phyloP scores from a whole-genome alignment of 2,113 vertebrate genomes.

The Neopipo cinnamomea region DNA sequence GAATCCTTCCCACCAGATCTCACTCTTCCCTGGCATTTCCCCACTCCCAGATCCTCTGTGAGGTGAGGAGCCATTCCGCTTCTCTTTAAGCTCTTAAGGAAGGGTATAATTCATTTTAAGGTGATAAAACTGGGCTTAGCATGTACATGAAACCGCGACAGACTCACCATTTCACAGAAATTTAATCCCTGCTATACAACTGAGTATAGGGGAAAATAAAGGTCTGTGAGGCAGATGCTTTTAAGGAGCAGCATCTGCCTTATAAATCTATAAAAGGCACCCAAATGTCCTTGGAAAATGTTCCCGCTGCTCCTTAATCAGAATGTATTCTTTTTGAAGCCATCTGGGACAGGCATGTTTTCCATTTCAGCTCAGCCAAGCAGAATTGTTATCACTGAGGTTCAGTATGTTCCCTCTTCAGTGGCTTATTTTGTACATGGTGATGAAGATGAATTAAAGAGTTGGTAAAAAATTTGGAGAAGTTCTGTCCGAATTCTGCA shows the following conservation, averaged over 20 bases:
- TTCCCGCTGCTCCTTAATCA: conserved; percentile 67
- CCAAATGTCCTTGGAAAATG: conserved; percentile 68
- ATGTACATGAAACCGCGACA: neutral
- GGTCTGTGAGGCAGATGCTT: conserved; percentile 55
- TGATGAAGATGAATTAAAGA: neutral
- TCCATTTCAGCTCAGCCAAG: conserved; percentile 43
- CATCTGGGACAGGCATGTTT: conserved; percentile 63
- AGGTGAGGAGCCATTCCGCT: neutral
- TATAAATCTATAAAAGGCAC: conserved; percentile 65
- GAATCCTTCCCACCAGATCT: neutral
- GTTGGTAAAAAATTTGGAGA: neutral
- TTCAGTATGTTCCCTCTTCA: conserved; percentile 29
- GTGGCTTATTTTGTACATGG: conserved; percentile 4
- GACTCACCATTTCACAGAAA: neutral
- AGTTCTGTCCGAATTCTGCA: neutral
- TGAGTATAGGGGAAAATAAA: neutral
- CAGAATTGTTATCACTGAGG: conserved; percentile 5
- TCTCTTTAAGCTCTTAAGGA: neutral
- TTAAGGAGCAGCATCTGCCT: conserved; percentile 57
- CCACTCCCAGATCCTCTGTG: neutral
- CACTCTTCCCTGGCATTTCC: neutral
- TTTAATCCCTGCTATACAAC: neutral
- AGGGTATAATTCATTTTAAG: neutral
- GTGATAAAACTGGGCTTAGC: neutral
- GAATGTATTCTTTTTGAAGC: conserved; percentile 55